Percentiles rank a stretch among this genome's conserved stretches.
phyloP scores from a whole-genome alignment of 1,140 invertebrate species.

The Piezodorus guildinii region DNA sequence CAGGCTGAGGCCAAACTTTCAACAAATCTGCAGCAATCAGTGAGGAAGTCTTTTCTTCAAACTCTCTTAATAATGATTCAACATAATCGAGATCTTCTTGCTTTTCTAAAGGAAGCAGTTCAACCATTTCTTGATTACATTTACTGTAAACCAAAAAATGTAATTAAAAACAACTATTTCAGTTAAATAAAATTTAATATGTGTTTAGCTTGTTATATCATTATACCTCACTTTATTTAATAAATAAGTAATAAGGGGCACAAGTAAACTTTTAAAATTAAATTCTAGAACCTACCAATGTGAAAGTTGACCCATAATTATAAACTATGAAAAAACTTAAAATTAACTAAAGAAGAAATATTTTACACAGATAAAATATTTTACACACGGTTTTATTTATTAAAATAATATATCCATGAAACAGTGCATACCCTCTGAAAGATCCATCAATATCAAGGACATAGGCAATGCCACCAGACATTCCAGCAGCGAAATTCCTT shows the following conservation, averaged over 20 bases:
- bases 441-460: constrained; percentile 81
- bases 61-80: constrained; percentile 69
- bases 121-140: constrained; percentile 86
- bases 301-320: background rate
- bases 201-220: background rate
- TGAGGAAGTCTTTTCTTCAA: constrained; percentile 82
- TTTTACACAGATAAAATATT: no score
- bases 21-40: constrained; percentile 69
- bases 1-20: constrained; percentile 66
- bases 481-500: constrained; percentile 96
- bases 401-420: background rate
- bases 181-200: background rate
- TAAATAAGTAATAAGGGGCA: no score
- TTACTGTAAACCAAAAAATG: constrained; percentile 41
- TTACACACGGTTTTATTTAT: background rate
- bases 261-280: no score
- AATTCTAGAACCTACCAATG: no score
- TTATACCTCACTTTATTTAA: no score
- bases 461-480: constrained; percentile 95
- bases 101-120: constrained; percentile 66
- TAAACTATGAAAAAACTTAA: no score
- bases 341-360: no score
- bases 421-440: constrained; percentile 44
- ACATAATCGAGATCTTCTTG: constrained; percentile 72
- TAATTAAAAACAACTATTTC: constrained; percentile 3